These are phyloP conservation scores for Monodelphis domestica DNA, from an alignment of 2,797 vertebrate genomes.

Conservation along the genomic window DNA sequence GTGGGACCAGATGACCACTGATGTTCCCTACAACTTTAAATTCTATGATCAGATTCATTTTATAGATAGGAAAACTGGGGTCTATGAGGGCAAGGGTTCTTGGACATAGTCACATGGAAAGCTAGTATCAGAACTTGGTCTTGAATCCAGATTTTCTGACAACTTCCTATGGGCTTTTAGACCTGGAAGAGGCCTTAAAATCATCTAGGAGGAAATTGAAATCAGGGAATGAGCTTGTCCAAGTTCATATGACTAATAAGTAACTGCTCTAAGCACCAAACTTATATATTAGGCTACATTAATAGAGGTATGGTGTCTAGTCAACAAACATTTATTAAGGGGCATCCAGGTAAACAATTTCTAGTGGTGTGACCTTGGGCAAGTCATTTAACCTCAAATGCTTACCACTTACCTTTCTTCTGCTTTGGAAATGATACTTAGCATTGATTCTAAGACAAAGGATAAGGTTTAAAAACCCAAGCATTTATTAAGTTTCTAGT, in stretches of 20 bases:
- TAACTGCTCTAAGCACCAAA: neutral
- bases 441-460: no score
- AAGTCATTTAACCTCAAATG: no score
- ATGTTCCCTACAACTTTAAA: neutral
- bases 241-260: neutral
- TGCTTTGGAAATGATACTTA: no score
- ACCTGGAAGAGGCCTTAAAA: neutral
- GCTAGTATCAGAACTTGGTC: neutral
- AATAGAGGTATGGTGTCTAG: neutral
- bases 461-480: no score
- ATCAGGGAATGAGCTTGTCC: neutral
- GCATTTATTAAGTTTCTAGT: neutral
- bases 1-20: neutral
- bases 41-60: neutral
- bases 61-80: neutral
- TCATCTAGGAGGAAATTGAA: neutral
- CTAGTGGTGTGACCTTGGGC: no score
- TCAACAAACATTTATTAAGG: neutral
- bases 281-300: neutral
- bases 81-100: neutral
- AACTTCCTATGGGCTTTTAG: neutral
- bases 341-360: no score
- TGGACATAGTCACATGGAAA: neutral
- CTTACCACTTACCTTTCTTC: no score
- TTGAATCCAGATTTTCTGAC: neutral